These are phyloP conservation scores for Hyperoodon ampullatus DNA, from an alignment of 2,113 vertebrate genomes.

Conservation along the genomic window DNA sequence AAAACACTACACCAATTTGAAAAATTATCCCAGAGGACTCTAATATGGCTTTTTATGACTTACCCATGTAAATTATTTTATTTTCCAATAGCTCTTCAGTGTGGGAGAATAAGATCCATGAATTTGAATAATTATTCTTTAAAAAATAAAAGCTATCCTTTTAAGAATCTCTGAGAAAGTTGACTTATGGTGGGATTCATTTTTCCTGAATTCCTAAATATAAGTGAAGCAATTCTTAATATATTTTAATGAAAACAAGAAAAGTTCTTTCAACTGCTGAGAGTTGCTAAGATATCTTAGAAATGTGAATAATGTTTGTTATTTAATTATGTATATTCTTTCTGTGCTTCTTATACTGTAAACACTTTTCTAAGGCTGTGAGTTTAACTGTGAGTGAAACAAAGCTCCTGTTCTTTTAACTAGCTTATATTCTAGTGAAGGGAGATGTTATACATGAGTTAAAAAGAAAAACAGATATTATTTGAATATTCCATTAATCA, in stretches of 20 bases:
- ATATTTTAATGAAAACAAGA: conserved; percentile 34
- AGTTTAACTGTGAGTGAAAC: background rate
- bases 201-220: conserved; percentile 68
- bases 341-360: background rate
- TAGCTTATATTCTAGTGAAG: background rate
- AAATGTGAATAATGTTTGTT: conserved; percentile 57
- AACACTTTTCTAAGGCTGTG: background rate
- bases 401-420: background rate
- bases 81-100: conserved; percentile 67
- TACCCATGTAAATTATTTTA: conserved; percentile 65
- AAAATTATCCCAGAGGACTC: conserved; percentile 73
- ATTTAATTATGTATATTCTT: background rate
- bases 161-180: conserved; percentile 58
- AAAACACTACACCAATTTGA: conserved; percentile 79
- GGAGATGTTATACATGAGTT: background rate
- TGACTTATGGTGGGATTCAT: conserved; percentile 50
- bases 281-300: conserved; percentile 77
- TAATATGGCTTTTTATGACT: conserved; percentile 64
- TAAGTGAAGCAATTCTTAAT: conserved; percentile 62
- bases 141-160: background rate
- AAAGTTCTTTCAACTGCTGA: conserved; percentile 7
- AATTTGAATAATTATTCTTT: conserved; percentile 35
- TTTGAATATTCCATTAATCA: conserved; percentile 24
- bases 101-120: conserved; percentile 40
- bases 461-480: background rate